Evolutionary conservation across 2,888 invertebrate genomes (phyloP), one percentile per base, ranked within the genome.

Genomic region (Ommatoiulus sabulosus): DNA sequence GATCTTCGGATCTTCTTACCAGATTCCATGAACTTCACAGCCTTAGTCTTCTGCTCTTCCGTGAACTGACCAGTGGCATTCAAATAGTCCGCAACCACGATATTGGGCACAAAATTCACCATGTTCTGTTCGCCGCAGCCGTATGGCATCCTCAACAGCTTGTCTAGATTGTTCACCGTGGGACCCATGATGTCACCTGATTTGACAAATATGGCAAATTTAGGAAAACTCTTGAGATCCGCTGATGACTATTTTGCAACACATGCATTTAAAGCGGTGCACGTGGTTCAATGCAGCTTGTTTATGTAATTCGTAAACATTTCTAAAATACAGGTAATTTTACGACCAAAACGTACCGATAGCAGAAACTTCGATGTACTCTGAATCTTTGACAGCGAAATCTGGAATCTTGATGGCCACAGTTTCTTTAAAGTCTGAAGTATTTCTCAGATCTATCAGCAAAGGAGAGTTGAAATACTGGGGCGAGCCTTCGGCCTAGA

Each of bases 91-190:
- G 92, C 90, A 2, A 93, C 92, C 63, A 92, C 92, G 20, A 93
- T 92, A 90, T 92, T 92, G 2, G 93, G 93, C 12, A 93, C 93
- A 90, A 93, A 92, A 87, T 92, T 92, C 17, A 93, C 89, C 93
- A 93, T 93, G 89, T 93, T 93, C 91, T 93, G 93, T 90, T 93
- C 93, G 17, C 93, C 93, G 91, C 93, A 93, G 48, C 93, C 93
- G 88, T 92, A 92, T 5, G 93, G 93, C 92, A 93, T 93, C 87
- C 91, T 90, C 20, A 93, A 89, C 7, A 93, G 91, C 52, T 91
- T 91, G 89, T 92, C 93, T 35, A 93, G 89, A 88, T 92, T 92
- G 84, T 91, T 92, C 0, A 93, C 91, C 15, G 92, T 91, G 35
- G 92, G 91, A 17, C 93, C 93, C 91, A 93, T 91, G 24, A 93